phyloP scores from a whole-genome alignment of 2,888 invertebrate genomes.

The Chrysolina oricalcia region DNA sequence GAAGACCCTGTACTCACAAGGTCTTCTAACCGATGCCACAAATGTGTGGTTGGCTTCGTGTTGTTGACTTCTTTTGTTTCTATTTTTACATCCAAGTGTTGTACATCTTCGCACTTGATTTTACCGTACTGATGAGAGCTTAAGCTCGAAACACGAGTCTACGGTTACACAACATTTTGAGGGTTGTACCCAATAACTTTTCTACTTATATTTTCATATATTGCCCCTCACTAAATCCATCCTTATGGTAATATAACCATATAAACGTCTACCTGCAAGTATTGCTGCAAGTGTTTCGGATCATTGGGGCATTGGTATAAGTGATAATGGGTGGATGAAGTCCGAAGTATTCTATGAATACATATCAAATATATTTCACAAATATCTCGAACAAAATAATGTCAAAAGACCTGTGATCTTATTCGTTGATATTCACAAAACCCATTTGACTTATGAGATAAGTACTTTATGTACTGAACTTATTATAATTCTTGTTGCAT shows the following conservation, averaged over 20 bases:
- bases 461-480: neutral
- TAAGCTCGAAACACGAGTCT: too few relatives aligned
- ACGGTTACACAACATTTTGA: too few relatives aligned
- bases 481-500: neutral
- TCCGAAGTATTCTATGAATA: neutral
- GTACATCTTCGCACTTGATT: too few relatives aligned
- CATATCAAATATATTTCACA: neutral
- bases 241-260: slow-evolving; percentile 46
- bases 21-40: too few relatives aligned
- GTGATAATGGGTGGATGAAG: slow-evolving; percentile 4
- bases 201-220: too few relatives aligned
- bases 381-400: neutral
- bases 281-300: neutral
- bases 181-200: too few relatives aligned
- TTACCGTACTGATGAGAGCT: too few relatives aligned
- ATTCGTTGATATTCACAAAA: neutral
- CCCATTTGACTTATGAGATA: neutral
- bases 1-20: too few relatives aligned
- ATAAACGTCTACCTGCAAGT: neutral
- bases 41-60: too few relatives aligned
- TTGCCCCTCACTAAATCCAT: too few relatives aligned
- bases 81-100: too few relatives aligned
- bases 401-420: neutral
- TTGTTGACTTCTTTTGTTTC: too few relatives aligned
- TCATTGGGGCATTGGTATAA: slow-evolving; percentile 2